These are phyloP conservation scores for Stomorhina lunata DNA, from an alignment of 2,888 invertebrate genomes.

Conservation along the genomic window DNA sequence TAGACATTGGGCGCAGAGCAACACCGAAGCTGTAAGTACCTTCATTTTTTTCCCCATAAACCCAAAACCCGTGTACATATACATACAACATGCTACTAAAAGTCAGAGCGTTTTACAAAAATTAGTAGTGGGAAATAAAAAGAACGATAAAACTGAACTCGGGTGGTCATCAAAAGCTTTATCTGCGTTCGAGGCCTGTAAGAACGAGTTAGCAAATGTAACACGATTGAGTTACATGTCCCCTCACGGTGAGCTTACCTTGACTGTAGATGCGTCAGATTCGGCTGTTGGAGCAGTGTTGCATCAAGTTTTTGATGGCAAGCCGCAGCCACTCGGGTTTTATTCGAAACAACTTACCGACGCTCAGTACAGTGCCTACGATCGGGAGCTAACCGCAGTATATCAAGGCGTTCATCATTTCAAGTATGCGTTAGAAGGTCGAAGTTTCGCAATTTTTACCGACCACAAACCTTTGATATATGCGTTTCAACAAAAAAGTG, in stretches of 20 bases:
- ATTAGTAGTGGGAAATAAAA: background rate
- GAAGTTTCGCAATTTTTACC: slow-evolving; percentile 50
- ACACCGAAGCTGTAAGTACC: too few relatives aligned
- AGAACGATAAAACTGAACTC: slow-evolving; percentile 9
- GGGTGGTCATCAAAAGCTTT: background rate
- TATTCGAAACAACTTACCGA: slow-evolving; percentile 9
- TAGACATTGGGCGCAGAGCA: too few relatives aligned
- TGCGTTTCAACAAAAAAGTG: slow-evolving; percentile 71
- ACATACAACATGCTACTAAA: too few relatives aligned
- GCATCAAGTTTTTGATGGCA: background rate
- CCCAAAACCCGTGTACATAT: too few relatives aligned
- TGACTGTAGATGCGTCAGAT: slow-evolving; percentile 21
- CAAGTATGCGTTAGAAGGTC: slow-evolving; percentile 60
- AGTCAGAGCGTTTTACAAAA: slow-evolving; percentile 2
- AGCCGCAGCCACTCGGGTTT: background rate
- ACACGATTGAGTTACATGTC: background rate
- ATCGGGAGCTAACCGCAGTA: slow-evolving; percentile 75
- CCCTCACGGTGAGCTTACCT: background rate
- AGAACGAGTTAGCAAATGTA: background rate
- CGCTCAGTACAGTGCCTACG: slow-evolving; percentile 28
- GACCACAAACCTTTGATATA: slow-evolving; percentile 68
- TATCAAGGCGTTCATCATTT: slow-evolving; percentile 72
- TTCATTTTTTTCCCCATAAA: too few relatives aligned
- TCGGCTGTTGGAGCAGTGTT: slow-evolving; percentile 8
- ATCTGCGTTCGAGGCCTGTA: slow-evolving; percentile 4